Evolutionary conservation across 2,797 vertebrate genomes (phyloP), one percentile per base, ranked within the genome.

Genomic region (Enteromius trimaculatus): DNA sequence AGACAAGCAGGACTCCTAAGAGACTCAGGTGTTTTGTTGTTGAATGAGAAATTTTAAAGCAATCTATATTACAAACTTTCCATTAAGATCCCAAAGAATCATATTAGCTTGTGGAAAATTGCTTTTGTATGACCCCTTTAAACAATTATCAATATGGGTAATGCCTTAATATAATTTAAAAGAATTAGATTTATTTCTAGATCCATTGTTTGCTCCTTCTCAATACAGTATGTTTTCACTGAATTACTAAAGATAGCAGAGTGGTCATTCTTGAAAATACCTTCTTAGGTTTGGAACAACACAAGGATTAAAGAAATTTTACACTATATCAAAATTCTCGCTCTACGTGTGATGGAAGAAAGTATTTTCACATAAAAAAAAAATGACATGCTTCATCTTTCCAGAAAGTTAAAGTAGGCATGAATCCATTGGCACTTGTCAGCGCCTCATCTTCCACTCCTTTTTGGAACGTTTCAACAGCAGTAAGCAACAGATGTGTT

Each of bases 401-500:
- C 21, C 14, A 65, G 19, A 29, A 49, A 47, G 58, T 49, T 65
- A 49, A 66, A 77, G 26, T 21, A 49, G 77, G 17, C 26, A 78
- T 6, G 42, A 65, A 10, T 65, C 11, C 39, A 78, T 11, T 79
- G 65, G n/a, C n/a, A 76, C 17, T 17, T 42, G 65, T 80, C 49
- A 80, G 14, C 34, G 19, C 39, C 65, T n/a, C 68, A 65, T 65
- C 21, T 65, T 5, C 19, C 26, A 29, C 1, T 31, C 29, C n/a
- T 53, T 53, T 68, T 70, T 65, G 31, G 37, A 81, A 55, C 3
- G 51, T 37, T 62, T 51, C 19, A 51, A 51, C 79, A 49, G 68
- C 26, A 31, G 14, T 71, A 80, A 60, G 31, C 21, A 81, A 85
- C 75, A 74, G 71, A 66, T 64, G 29, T 47, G 31, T 42, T 74